Percentiles rank a stretch among this genome's conserved stretches.
phyloP scores from a whole-genome alignment of 2,113 vertebrate species.

The Aptenodytes patagonicus region DNA sequence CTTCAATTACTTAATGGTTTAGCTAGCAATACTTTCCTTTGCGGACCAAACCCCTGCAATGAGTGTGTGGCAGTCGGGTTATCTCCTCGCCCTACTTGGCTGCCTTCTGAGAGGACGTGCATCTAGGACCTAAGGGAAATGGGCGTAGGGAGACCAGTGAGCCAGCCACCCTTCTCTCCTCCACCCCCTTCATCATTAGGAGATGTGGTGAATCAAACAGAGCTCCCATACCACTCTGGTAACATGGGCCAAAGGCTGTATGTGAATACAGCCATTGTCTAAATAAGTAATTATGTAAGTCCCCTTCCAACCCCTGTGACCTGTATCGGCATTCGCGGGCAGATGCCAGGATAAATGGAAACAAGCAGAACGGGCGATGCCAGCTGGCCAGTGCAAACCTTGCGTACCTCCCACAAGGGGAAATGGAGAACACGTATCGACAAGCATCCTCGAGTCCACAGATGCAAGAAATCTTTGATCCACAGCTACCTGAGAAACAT shows the following conservation, averaged over 20 bases:
- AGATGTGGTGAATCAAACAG: neutral
- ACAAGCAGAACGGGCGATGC: neutral
- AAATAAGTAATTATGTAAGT: neutral
- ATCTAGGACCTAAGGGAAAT: neutral
- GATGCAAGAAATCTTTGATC: neutral
- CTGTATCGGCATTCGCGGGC: accelerated
- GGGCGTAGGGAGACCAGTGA: neutral
- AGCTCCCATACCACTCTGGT: neutral
- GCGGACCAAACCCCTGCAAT: neutral
- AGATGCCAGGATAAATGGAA: constrained; percentile 12
- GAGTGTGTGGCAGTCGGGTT: neutral
- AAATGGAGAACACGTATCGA: neutral
- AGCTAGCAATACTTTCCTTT: neutral
- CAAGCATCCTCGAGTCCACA: neutral
- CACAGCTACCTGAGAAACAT: neutral
- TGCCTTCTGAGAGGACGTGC: neutral
- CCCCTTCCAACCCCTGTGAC: neutral
- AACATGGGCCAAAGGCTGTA: neutral
- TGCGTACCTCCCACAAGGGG: neutral
- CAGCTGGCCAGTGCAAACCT: neutral
- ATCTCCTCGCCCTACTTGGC: neutral
- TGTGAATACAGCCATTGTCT: constrained; percentile 12
- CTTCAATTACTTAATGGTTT: neutral
- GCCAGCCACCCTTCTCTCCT: neutral
- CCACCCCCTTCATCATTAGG: neutral